A percentile compares a stretch with the other conserved stretches of the same genome.
Conservation (phyloP, 2,113 vertebrate genomes). For the Lepus americanus region DNA sequence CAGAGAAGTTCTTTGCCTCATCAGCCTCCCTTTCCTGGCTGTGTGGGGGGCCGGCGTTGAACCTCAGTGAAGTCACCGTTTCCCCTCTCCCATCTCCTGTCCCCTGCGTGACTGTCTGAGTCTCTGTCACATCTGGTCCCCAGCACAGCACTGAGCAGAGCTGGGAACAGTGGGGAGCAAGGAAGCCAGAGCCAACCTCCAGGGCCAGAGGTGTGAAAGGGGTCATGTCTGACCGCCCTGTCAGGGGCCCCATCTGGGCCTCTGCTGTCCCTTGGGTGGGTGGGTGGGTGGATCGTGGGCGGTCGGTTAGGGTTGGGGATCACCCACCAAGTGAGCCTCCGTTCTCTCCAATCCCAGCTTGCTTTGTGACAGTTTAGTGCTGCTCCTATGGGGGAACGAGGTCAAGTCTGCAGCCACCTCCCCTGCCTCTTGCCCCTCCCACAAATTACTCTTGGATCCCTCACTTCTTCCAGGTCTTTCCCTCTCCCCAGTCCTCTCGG, state of each 20-base stretch:
- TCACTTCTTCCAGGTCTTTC: neutral
- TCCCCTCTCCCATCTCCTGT: neutral
- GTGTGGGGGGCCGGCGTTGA: too few relatives aligned
- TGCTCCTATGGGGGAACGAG: neutral
- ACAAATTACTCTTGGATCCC: neutral
- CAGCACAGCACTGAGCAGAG: too few relatives aligned
- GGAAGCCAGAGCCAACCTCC: neutral
- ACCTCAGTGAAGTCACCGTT: neutral
- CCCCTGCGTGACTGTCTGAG: neutral
- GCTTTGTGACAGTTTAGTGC: neutral
- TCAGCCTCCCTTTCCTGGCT: neutral
- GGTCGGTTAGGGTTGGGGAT: neutral
- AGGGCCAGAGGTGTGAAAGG: neutral
- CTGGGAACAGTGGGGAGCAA: neutral
- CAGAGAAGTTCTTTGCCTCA: neutral
- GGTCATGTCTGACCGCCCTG: too few relatives aligned
- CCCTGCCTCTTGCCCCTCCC: neutral
- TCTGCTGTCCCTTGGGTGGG: neutral
- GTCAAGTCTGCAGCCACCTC: neutral
- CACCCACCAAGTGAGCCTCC: neutral
- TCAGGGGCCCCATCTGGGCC: neutral
- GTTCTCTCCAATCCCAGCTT: fast-evolving
- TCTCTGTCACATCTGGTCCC: neutral
- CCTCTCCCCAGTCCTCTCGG: neutral
- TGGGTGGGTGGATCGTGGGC: too few relatives aligned